Evolutionary conservation across 2,888 invertebrate genomes (phyloP).

Genomic region (Branchipolynoe longqiensis): DNA sequence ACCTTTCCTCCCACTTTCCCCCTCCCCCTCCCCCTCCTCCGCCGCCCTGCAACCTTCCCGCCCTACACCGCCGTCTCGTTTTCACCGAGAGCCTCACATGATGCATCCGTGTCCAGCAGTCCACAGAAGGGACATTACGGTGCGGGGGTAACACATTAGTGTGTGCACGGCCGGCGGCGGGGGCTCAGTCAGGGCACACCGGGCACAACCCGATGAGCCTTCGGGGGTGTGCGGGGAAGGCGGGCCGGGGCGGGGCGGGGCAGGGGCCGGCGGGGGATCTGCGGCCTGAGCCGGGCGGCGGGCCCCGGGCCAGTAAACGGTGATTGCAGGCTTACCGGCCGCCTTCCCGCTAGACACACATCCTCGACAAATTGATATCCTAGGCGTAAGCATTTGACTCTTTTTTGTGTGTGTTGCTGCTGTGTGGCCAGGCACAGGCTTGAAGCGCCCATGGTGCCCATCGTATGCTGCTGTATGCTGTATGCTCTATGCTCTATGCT

Average conservation of each 20-base stretch:
- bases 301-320: constrained; percentile 4
- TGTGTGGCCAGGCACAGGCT: neutral
- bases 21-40: neutral
- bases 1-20: neutral
- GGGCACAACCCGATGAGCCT: neutral
- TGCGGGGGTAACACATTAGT: constrained; percentile 4
- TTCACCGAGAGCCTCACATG: neutral
- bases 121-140: constrained; percentile 19
- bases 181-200: neutral
- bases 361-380: constrained; percentile 28
- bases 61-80: neutral
- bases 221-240: constrained; percentile 1
- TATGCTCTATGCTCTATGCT: too few relatives aligned
- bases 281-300: constrained; percentile 9
- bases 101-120: neutral
- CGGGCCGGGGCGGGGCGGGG: neutral
- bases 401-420: too few relatives aligned
- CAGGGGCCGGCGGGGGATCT: neutral
- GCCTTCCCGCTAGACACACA: constrained; percentile 26
- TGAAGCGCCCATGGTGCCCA: too few relatives aligned
- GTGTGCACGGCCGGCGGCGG: neutral
- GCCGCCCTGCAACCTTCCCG: neutral
- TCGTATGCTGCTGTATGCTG: too few relatives aligned
- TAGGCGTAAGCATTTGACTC: neutral
- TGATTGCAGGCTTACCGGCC: constrained; percentile 32